Base-by-base conservation (phyloP, 2,113 vertebrate species). In the Halcyon malimbica region DNA sequence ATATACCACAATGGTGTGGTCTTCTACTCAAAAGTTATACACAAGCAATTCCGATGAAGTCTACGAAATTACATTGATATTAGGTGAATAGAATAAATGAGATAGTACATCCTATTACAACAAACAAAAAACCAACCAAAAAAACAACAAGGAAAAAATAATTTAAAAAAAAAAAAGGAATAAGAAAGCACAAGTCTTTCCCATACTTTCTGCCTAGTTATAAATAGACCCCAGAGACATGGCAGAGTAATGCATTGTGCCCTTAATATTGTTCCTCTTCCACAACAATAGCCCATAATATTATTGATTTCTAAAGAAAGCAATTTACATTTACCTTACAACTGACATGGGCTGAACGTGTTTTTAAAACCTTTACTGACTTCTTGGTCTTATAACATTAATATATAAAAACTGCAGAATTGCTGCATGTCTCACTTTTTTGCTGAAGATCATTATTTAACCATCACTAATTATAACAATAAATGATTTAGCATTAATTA, bases 401-500 rank as follows among this genome's bases (percentile, higher is more conserved):
- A 28, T 9, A 46, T 4, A 60, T 29, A n/a, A 68, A 68, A 87
- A 13, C 11, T 14, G 14, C 31, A 65, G 29, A 44, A 83, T 5
- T 0, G 0, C 18, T 6, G 4, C n/a, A 5, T 84, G 56, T 54
- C 90, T 67, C 50, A 90, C 50, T 46, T 29, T 75, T 83, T 70
- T 41, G 35, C 28, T 63, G 23, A 73, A 56, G 50, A 70, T 26
- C 19, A n/a, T 68, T 67, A 84, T 69, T 93, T 87, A 92, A 79
- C 2, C 50, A 56, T 73, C 20, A 17, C 19, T 94, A 94, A 93
- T 71, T 89, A 82, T 25, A 84, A 70, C 23, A 74, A 76, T 37
- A 84, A 75, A 84, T 51, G 25, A 86, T 68, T 89, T 69, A 65
- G 19, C 23, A n/a, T 56, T 87, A 89, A 93, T 85, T 93, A 91